Evolutionary conservation across 2,888 invertebrate genomes (phyloP).

Genomic region (Agapostemon virescens): DNA sequence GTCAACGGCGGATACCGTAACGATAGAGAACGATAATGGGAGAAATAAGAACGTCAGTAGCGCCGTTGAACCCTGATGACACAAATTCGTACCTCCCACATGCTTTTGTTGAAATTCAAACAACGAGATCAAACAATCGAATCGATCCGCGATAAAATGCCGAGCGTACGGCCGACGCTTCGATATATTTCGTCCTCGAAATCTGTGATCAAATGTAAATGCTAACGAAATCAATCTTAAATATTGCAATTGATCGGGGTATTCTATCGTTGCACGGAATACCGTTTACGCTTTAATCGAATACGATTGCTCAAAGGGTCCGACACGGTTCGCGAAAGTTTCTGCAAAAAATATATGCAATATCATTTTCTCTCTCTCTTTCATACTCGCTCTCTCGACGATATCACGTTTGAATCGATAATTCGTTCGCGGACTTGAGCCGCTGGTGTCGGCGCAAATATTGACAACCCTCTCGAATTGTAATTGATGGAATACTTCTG

Average conservation of each 20-base stretch:
- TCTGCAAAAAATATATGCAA: background rate
- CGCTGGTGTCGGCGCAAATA: conserved; percentile 55
- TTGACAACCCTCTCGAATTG: conserved; percentile 61
- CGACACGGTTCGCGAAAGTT: background rate
- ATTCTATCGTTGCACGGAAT: background rate
- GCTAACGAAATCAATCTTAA: background rate
- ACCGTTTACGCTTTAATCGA: background rate
- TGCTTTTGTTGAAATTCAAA: background rate
- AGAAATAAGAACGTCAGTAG: too few relatives aligned
- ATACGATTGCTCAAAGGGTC: background rate
- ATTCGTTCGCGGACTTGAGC: conserved; percentile 59
- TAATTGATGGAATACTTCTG: conserved; percentile 62
- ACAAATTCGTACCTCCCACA: background rate
- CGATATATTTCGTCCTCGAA: background rate
- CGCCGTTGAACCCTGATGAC: background rate
- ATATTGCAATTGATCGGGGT: background rate
- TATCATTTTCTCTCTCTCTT: background rate
- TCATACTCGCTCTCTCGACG: background rate
- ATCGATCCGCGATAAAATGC: background rate
- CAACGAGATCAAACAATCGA: background rate
- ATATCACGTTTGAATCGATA: conserved; percentile 48
- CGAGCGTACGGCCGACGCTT: background rate
- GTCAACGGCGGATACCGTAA: too few relatives aligned
- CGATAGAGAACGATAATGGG: too few relatives aligned
- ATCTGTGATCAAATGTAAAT: background rate